Percentiles rank a stretch among this genome's conserved stretches.
These are phyloP conservation scores for Flexamia atlantica DNA, from an alignment of 2,888 invertebrate genomes.

Conservation along the genomic window DNA sequence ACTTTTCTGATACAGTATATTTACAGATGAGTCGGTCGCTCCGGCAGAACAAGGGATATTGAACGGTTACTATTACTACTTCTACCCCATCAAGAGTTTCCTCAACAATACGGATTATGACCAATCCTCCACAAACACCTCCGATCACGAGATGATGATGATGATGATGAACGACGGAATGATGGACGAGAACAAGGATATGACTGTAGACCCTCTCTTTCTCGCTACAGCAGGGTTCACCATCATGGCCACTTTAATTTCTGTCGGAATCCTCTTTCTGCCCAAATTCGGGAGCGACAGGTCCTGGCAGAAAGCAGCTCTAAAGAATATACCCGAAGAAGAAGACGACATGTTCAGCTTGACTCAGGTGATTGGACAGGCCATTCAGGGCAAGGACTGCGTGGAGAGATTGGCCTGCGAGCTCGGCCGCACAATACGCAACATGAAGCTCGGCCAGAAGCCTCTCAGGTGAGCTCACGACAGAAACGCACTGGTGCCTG, in stretches of 20 bases:
- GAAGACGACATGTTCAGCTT: constrained; percentile 74
- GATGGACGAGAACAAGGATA: constrained; percentile 53
- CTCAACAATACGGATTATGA: constrained; percentile 68
- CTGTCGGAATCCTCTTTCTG: constrained; percentile 76
- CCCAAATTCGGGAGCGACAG: constrained; percentile 73
- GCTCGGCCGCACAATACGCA: constrained; percentile 73
- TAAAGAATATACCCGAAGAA: constrained; percentile 71
- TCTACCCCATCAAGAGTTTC: constrained; percentile 77
- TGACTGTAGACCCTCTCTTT: constrained; percentile 76
- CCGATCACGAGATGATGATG: constrained; percentile 69
- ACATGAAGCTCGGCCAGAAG: constrained; percentile 70
- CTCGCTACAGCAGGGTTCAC: constrained; percentile 79
- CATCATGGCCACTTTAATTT: constrained; percentile 78
- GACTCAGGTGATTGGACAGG: constrained; percentile 74
- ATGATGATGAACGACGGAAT: constrained; percentile 64
- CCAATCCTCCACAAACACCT: not conserved
- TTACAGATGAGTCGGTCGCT: constrained; percentile 60
- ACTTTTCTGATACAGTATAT: no score
- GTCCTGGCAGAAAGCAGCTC: constrained; percentile 63
- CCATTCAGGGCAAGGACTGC: constrained; percentile 76
- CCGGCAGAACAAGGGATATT: constrained; percentile 64
- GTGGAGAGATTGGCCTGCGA: constrained; percentile 76
- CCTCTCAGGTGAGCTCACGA: constrained; percentile 71
- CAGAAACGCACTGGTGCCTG: no score
- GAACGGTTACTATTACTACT: constrained; percentile 77